A percentile compares a stretch with the other conserved stretches of the same genome.
These are phyloP conservation scores for Manis javanica DNA, from an alignment of 2,797 vertebrate genomes.

Conservation along the genomic window DNA sequence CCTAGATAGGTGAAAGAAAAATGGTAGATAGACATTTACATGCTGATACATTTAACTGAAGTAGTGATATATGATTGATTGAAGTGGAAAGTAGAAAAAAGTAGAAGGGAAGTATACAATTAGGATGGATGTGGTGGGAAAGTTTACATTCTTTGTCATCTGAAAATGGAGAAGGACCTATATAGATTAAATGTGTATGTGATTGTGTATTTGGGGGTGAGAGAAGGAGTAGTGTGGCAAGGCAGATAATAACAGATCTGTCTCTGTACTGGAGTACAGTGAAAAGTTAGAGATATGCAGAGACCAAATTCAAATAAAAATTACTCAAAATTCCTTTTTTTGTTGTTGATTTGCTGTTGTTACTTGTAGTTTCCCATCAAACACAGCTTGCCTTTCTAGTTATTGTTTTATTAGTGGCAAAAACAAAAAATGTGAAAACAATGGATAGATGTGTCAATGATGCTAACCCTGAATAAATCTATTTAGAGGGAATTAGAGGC, in stretches of 20 bases:
- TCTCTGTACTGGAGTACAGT: background rate
- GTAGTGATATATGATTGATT: background rate
- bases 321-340: background rate
- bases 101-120: background rate
- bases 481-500: background rate
- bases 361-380: background rate
- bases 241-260: background rate
- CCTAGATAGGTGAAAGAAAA: background rate
- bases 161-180: background rate
- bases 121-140: background rate
- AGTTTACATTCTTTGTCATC: background rate
- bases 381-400: background rate
- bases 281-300: rapidly evolving
- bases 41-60: background rate
- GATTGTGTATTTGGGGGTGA: background rate
- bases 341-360: background rate
- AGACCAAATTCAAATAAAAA: background rate
- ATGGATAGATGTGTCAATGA: background rate
- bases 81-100: background rate
- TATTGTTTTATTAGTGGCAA: background rate
- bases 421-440: background rate
- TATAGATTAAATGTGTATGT: background rate
- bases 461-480: background rate
- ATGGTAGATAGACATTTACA: background rate
- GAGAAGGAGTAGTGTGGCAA: rapidly evolving